Evolutionary conservation across 2,113 vertebrate genomes (phyloP).

Genomic region (Bubo scandiacus): DNA sequence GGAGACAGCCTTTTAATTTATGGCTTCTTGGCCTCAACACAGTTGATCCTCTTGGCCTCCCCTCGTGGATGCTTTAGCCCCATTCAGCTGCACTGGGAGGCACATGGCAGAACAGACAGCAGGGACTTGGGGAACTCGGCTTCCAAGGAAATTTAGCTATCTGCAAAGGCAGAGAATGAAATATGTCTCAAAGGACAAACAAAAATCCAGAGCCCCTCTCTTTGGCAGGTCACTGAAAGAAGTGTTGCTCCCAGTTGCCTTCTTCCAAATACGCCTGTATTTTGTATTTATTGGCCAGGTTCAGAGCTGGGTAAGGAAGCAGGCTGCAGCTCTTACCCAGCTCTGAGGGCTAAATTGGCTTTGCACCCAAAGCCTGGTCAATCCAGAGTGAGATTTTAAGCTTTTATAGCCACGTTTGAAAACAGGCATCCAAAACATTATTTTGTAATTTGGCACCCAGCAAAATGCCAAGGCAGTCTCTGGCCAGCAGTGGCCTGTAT

Average conservation of each 20-base stretch:
- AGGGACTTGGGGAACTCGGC: background rate
- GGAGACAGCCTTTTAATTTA: background rate
- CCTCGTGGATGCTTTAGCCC: background rate
- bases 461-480: background rate
- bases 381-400: background rate
- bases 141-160: background rate
- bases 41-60: background rate
- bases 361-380: background rate
- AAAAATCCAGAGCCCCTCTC: background rate
- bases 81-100: background rate
- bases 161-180: background rate
- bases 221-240: background rate
- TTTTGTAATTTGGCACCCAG: background rate
- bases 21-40: background rate
- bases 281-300: background rate
- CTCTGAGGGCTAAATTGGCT: background rate
- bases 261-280: background rate
- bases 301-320: background rate
- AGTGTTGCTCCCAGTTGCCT: background rate
- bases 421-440: background rate
- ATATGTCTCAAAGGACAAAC: background rate
- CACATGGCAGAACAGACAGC: background rate
- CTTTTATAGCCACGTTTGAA: background rate
- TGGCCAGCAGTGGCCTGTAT: background rate
- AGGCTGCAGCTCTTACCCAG: background rate